Base-by-base conservation (phyloP, 2,113 vertebrate species). In the Forbesichthys papilliferus region DNA sequence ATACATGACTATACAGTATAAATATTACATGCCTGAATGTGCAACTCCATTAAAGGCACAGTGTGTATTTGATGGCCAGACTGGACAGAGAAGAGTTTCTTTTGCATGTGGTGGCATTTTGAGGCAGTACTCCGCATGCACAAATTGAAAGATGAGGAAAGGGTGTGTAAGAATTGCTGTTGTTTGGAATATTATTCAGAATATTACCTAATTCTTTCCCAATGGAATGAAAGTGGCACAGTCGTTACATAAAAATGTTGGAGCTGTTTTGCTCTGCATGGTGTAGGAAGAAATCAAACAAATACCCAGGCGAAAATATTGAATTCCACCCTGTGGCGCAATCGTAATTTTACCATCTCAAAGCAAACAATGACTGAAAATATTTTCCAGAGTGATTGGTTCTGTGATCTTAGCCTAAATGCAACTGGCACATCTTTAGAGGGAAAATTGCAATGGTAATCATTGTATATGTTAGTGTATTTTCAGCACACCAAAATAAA, bases 281-380 rank as follows among this genome's bases (percentile, higher is more conserved):
- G 61, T 59, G 79, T 54, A 56, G 70, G 78, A 77, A 64, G 51
- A 77, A 83, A 86, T 78, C 61, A 75, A 84, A 83, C 66, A 42
- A 57, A 71, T 56, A 59, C 46, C 73, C 73, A 77, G 11, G 68
- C 67, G 79, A 78, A 83, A 71, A 75, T 86, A 86, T 86, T 75
- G 78, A 88, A 75, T 80, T 74, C 73, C 76, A 68, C 73, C 84
- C 78, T 20, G 74, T 27, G 11, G 78, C 66, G 80, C 67, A 64
- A 68, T 75, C 11, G 11, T 71, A 66, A 63, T 20, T 36, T 68
- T 81, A 14, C 4, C 55, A 73, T 77, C 78, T 77, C 69, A 63
- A 69, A 80, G 75, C 66, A 56, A 61, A 81, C n/a, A 14, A 13
- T 42, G 36, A 42, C 52, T 54, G 3, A 3, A 54, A 54, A 54